Evolutionary conservation across 2,113 vertebrate genomes (phyloP).

Genomic region (Trogon surrucura): DNA sequence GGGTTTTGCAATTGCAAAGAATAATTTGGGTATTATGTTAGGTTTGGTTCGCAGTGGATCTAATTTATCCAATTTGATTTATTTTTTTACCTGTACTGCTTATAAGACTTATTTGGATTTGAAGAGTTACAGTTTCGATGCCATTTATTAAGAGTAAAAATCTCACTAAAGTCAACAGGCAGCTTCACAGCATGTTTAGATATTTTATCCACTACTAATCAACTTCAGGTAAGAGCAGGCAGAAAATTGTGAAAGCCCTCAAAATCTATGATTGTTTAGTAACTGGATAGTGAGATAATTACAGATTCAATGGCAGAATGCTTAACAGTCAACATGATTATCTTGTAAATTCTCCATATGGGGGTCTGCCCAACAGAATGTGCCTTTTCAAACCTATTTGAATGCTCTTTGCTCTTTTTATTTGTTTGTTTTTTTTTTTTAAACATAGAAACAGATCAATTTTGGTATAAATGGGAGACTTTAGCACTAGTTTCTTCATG

Average conservation of each 20-base stretch:
- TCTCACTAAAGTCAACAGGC: background rate
- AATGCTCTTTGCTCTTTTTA: background rate
- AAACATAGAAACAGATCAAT: background rate
- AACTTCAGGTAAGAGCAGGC: background rate
- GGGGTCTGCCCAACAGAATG: background rate
- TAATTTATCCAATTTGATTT: background rate
- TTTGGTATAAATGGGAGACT: background rate
- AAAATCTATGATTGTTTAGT: background rate
- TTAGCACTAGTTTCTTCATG: background rate
- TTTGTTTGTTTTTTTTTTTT: background rate
- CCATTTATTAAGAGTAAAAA: background rate
- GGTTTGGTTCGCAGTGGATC: background rate
- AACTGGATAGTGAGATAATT: constrained; percentile 5
- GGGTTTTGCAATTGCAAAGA: background rate
- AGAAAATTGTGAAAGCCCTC: background rate
- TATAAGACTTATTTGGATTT: background rate
- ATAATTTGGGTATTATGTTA: background rate
- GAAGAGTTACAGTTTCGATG: background rate
- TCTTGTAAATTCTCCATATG: background rate
- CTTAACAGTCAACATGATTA: background rate
- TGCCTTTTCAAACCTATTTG: background rate
- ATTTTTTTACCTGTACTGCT: background rate
- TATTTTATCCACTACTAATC: background rate
- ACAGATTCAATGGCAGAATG: background rate
- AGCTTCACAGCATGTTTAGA: background rate